Percentiles rank a stretch among this genome's conserved stretches.
Evolutionary conservation across 2,113 vertebrate genomes (phyloP).

Genomic region (Actinemys pallida): DNA sequence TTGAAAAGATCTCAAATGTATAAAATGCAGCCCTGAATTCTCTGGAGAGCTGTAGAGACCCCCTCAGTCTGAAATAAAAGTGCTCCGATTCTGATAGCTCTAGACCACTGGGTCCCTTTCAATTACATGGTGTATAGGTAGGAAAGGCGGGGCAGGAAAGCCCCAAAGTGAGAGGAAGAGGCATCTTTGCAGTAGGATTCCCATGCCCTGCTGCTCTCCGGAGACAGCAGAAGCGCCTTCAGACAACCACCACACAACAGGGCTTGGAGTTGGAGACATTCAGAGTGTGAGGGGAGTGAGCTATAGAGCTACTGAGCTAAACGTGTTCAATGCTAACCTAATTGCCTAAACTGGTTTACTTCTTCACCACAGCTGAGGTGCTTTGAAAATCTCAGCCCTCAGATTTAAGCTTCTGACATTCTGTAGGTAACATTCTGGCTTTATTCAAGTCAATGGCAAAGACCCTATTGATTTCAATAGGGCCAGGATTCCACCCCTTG

Average conservation of each 20-base stretch:
- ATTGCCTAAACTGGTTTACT: background rate
- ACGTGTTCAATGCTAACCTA: background rate
- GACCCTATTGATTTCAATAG: background rate
- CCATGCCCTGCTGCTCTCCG: background rate
- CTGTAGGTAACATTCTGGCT: rapidly evolving
- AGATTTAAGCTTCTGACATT: background rate
- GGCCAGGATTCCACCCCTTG: background rate
- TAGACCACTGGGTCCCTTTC: background rate
- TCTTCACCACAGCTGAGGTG: background rate
- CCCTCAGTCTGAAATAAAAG: background rate
- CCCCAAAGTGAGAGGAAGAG: background rate
- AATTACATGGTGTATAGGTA: background rate
- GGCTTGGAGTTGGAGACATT: background rate
- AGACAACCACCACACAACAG: background rate
- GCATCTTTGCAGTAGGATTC: background rate
- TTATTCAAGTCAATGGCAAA: background rate
- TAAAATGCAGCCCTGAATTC: background rate
- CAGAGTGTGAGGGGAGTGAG: background rate
- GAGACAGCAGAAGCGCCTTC: background rate
- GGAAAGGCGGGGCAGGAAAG: background rate
- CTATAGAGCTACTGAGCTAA: background rate
- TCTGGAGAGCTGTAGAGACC: background rate
- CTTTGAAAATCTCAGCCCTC: background rate
- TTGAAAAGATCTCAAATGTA: background rate
- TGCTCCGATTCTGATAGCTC: background rate